These are phyloP conservation scores for Polylopha cassiicola DNA, from an alignment of 2,888 invertebrate species.

Conservation along the genomic window DNA sequence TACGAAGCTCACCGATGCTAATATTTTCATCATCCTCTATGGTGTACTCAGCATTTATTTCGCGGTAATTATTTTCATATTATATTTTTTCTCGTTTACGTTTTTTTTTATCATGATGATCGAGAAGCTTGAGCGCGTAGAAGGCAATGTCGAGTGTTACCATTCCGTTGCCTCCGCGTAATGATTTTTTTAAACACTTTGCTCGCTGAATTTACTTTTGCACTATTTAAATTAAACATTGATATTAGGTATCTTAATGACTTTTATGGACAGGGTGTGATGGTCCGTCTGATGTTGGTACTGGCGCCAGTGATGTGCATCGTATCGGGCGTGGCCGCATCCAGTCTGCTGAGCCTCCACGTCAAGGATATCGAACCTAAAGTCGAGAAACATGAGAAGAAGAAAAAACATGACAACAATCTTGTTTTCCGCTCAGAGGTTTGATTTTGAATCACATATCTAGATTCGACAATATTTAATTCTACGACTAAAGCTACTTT, in stretches of 20 bases:
- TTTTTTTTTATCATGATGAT: constrained; percentile 51
- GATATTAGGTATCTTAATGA: not conserved
- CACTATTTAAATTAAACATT: not conserved
- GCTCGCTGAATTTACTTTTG: constrained; percentile 72
- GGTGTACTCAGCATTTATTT: constrained; percentile 99
- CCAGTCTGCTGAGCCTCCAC: constrained; percentile 88
- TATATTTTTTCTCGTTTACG: not conserved
- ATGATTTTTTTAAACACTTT: constrained; percentile 78
- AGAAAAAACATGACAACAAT: constrained; percentile 82
- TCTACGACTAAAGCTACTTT: constrained; percentile 42
- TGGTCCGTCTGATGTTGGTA: constrained; percentile 99
- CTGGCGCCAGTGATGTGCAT: constrained; percentile 99
- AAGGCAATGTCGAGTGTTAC: constrained; percentile 48
- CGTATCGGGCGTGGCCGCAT: constrained; percentile 95
- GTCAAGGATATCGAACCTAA: constrained; percentile 87
- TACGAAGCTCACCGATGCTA: constrained; percentile 93
- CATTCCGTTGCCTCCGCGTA: constrained; percentile 59
- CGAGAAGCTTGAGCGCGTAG: constrained; percentile 61
- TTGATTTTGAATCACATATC: too few relatives aligned
- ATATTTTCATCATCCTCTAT: constrained; percentile 98
- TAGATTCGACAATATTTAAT: too few relatives aligned
- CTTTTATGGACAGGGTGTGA: constrained; percentile 87
- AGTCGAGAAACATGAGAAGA: constrained; percentile 81
- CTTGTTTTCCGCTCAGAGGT: constrained; percentile 89
- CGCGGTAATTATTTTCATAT: constrained; percentile 81